Percentiles rank a stretch among this genome's conserved stretches.
These are phyloP conservation scores for Ceyx cyanopectus DNA, from an alignment of 2,113 vertebrate species.

Conservation along the genomic window DNA sequence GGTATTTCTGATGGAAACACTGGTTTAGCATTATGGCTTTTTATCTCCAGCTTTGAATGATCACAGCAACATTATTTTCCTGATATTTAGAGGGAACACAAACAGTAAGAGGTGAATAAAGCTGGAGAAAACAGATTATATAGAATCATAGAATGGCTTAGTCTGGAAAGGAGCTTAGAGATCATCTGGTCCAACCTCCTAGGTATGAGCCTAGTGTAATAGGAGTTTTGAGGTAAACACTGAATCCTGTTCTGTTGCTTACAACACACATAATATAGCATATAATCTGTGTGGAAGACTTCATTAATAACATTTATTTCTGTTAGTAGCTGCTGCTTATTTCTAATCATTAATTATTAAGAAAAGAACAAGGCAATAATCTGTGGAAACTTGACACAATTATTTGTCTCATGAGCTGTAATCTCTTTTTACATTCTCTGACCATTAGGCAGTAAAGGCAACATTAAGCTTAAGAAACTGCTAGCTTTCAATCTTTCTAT, in stretches of 20 bases:
- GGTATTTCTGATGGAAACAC: not conserved
- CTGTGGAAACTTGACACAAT: not conserved
- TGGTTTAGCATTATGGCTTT: not conserved
- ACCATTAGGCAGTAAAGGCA: not conserved
- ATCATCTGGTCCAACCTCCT: too few species aligned
- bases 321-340: not conserved
- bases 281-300: slow-evolving; percentile 15
- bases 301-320: slow-evolving; percentile 47
- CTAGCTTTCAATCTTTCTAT: not conserved
- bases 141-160: too few species aligned
- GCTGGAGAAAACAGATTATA: not conserved
- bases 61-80: not conserved
- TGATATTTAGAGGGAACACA: not conserved
- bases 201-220: slow-evolving; percentile 69
- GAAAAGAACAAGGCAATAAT: not conserved
- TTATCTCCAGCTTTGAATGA: not conserved
- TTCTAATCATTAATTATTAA: slow-evolving; percentile 18
- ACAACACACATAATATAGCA: not conserved
- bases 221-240: slow-evolving; percentile 16
- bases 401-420: not conserved
- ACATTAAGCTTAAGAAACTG: not conserved
- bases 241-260: not conserved
- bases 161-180: too few species aligned
- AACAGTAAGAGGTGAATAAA: not conserved
- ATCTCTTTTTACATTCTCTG: not conserved